Evolutionary conservation across 2,888 invertebrate genomes (phyloP).

Genomic region (Drosophila gaucha): DNA sequence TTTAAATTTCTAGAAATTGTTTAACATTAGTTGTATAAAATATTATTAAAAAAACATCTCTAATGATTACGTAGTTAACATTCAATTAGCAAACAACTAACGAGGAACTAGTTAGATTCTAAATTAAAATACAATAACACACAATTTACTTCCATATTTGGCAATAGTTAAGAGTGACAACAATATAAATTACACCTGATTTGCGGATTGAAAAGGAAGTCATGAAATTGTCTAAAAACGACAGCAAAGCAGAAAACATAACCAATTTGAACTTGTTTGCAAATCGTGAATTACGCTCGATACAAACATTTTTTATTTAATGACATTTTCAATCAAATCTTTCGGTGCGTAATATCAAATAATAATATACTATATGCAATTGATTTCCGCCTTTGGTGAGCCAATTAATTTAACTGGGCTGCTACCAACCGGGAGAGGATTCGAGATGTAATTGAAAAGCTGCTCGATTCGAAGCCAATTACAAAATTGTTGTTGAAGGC

Average conservation of each 20-base stretch:
- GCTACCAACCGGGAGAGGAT: conserved; percentile 14
- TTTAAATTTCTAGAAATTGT: too few relatives aligned
- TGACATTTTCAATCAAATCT: conserved; percentile 42
- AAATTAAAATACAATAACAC: neutral
- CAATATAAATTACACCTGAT: conserved; percentile 34
- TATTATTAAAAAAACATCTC: neutral
- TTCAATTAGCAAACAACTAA: neutral
- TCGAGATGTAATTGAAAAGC: conserved; percentile 23
- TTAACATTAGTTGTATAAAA: neutral
- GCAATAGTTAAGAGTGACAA: conserved; percentile 22
- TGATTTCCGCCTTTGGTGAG: conserved; percentile 49
- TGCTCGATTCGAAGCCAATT: conserved; percentile 30
- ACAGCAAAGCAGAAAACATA: conserved; percentile 1
- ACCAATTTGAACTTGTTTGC: conserved; percentile 15
- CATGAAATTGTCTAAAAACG: conserved; percentile 14
- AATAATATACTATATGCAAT: conserved; percentile 16
- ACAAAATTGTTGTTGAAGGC: conserved; percentile 39
- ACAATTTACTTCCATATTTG: conserved; percentile 36
- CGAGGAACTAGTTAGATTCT: conserved; percentile 11
- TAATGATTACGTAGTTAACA: neutral
- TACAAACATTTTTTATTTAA: conserved; percentile 10
- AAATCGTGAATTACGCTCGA: conserved; percentile 21
- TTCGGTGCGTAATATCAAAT: conserved; percentile 34
- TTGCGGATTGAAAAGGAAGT: conserved; percentile 42
- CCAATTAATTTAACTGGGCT: conserved; percentile 35